Percentiles rank a stretch among this genome's conserved stretches.
Evolutionary conservation across 2,797 vertebrate genomes (phyloP).

Genomic region (Chelmon rostratus): DNA sequence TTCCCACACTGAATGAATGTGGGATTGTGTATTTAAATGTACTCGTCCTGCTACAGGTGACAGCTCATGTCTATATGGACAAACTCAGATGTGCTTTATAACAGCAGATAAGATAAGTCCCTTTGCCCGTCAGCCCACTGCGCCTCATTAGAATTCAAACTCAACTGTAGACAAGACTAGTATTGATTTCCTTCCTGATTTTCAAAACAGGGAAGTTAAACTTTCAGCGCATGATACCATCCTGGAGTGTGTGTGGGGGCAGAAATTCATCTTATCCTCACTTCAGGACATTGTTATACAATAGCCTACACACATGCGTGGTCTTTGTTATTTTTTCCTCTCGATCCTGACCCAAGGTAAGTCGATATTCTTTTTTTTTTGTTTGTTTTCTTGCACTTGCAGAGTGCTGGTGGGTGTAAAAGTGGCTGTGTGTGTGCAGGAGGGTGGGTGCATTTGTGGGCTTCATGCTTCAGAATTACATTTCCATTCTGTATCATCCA

Average conservation of each 20-base stretch:
- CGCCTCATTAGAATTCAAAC: background rate
- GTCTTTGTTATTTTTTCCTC: constrained; percentile 62
- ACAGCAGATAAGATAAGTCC: background rate
- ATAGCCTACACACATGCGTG: constrained; percentile 69
- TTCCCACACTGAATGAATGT: background rate
- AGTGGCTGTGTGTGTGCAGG: constrained; percentile 9
- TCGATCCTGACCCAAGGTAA: constrained; percentile 70
- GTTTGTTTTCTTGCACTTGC: constrained; percentile 42
- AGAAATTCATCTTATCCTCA: constrained; percentile 42
- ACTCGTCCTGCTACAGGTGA: background rate
- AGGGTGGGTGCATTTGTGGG: background rate
- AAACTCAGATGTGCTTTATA: background rate
- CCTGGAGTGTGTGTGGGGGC: background rate
- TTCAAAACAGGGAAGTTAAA: constrained; percentile 56
- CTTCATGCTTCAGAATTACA: constrained; percentile 25
- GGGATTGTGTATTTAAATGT: background rate
- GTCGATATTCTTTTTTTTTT: constrained; percentile 58
- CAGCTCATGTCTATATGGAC: background rate
- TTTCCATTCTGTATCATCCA: background rate
- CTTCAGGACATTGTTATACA: constrained; percentile 54
- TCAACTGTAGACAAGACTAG: constrained; percentile 8
- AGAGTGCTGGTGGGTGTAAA: constrained; percentile 27
- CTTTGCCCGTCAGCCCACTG: background rate
- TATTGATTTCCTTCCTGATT: constrained; percentile 67
- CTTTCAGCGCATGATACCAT: background rate